phyloP scores from a whole-genome alignment of 2,113 vertebrate genomes.

The western clawed frog (Xenopus tropicalis) region UCB_Xtro_10.0 CM004445.2:52237001-52237500 shows the following conservation, averaged over 20 bases:
- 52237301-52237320: not conserved
- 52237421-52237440: too few species aligned
- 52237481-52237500: too few species aligned
- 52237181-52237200: too few species aligned
- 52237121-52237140: not conserved
- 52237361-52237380: too few species aligned
- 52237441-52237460: too few species aligned
- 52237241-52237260: not conserved
- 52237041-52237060: not conserved
- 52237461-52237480: too few species aligned
- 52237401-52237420: too few species aligned
- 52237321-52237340: not conserved
- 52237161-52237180: not conserved
- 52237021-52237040: not conserved
- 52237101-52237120: not conserved
- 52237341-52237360: not conserved
- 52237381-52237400: too few species aligned
- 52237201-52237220: too few species aligned
- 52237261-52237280: conserved; percentile 2
- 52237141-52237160: not conserved
- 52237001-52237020: not conserved
- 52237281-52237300: not conserved
- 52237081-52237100: not conserved
- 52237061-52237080: conserved; percentile 10
- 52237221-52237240: too few species aligned